Conservation (phyloP, 2,797 vertebrate genomes). For the Xenops minutus region DNA sequence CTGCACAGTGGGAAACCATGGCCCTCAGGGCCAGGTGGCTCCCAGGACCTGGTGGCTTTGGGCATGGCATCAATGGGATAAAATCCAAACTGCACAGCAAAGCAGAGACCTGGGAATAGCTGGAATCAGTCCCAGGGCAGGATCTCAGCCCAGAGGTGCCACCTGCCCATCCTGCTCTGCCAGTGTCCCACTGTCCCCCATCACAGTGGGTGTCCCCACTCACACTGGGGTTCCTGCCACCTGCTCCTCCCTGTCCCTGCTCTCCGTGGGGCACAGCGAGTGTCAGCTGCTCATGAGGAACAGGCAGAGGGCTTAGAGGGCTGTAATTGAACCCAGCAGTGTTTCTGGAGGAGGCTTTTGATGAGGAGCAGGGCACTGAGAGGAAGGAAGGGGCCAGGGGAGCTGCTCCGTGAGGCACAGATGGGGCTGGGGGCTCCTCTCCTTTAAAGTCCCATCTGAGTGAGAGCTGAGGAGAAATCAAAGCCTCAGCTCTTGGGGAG, state of each 20-base stretch:
- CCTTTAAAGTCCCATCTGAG: not conserved
- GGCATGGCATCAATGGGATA: fast-evolving
- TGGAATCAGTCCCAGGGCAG: not conserved
- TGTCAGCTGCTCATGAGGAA: not conserved
- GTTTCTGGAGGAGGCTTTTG: not conserved
- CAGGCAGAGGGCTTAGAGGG: not conserved
- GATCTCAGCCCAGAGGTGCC: not conserved
- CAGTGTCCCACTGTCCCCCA: not conserved
- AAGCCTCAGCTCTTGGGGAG: not conserved
- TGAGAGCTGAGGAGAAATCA: not conserved
- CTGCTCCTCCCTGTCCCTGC: not conserved
- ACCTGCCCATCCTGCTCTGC: not conserved
- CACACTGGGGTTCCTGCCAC: not conserved
- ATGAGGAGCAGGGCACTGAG: not conserved
- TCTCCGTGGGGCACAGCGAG: not conserved
- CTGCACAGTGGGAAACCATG: fast-evolving
- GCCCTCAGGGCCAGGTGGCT: not conserved
- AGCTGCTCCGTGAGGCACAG: not conserved
- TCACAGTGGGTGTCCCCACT: fast-evolving
- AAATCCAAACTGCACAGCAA: fast-evolving
- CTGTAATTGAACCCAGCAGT: not conserved
- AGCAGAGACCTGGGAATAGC: not conserved
- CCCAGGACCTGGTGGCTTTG: not conserved
- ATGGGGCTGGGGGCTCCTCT: not conserved
- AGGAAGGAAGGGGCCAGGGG: not conserved